Conservation (phyloP, 1,140 invertebrate species). For the Diorhabda sublineata region DNA sequence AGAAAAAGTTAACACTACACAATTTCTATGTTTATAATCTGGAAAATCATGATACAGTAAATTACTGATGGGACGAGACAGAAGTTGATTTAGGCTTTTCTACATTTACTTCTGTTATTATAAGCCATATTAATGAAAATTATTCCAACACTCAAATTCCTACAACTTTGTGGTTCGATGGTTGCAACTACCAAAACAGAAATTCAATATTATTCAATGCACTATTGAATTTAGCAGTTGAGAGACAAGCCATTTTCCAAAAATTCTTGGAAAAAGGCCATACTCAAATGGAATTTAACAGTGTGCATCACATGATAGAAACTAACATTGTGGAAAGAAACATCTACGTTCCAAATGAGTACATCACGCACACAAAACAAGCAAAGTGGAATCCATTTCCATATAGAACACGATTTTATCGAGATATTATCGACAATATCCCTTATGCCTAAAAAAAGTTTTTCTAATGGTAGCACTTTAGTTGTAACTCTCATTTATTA, state of each 20-base stretch:
- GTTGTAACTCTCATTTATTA: not conserved
- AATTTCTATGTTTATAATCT: constrained; percentile 49
- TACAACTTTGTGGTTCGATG: constrained; percentile 10
- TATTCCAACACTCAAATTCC: constrained; percentile 6
- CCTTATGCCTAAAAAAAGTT: no score
- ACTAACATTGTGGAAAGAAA: not conserved
- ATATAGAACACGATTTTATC: not conserved
- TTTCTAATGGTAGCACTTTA: no score
- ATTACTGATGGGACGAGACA: constrained; percentile 21
- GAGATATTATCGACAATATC: no score
- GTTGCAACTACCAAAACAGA: constrained; percentile 38
- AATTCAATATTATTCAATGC: constrained; percentile 43
- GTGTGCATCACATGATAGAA: constrained; percentile 38
- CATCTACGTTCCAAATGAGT: not conserved
- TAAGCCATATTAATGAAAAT: constrained; percentile 12
- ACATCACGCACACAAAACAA: not conserved
- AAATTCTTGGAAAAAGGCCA: constrained; percentile 48
- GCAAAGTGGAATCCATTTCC: not conserved
- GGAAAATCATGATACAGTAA: constrained; percentile 33
- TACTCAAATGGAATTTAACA: constrained; percentile 48
- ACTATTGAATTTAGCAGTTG: constrained; percentile 33
- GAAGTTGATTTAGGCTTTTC: constrained; percentile 44
- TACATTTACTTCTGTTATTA: constrained; percentile 39
- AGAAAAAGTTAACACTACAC: constrained; percentile 46
- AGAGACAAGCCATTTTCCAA: constrained; percentile 41